Conservation (phyloP, 2,113 vertebrate species). For the Esox niger region DNA sequence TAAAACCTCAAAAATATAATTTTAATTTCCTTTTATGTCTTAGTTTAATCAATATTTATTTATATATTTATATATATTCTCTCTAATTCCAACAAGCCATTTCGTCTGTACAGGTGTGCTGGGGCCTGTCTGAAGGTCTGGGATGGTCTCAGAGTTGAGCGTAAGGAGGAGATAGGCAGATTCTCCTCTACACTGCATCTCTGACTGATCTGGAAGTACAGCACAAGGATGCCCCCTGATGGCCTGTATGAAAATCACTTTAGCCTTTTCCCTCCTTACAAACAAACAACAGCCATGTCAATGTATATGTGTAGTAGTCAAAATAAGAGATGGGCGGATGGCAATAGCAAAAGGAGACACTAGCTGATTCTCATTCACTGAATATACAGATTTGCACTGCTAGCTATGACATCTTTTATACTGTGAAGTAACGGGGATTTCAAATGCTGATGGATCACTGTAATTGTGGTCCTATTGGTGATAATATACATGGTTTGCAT, state of each 20-base stretch:
- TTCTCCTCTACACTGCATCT: neutral
- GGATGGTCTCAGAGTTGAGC: neutral
- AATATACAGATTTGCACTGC: slow-evolving; percentile 29
- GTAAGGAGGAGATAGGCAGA: neutral
- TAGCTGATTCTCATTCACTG: slow-evolving; percentile 29
- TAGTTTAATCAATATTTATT: slow-evolving; percentile 62
- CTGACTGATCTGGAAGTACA: slow-evolving; percentile 1
- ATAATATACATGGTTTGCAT: slow-evolving; percentile 1
- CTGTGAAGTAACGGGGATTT: slow-evolving; percentile 21
- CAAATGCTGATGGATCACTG: neutral
- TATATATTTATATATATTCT: slow-evolving; percentile 75
- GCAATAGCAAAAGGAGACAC: neutral
- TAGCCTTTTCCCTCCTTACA: neutral
- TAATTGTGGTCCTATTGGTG: slow-evolving; percentile 9
- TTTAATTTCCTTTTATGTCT: slow-evolving; percentile 53
- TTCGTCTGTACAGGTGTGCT: slow-evolving; percentile 64
- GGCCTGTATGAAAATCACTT: neutral
- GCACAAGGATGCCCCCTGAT: neutral
- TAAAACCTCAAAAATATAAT: slow-evolving; percentile 71
- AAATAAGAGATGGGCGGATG: neutral
- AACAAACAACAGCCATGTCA: slow-evolving; percentile 7
- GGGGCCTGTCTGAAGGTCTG: slow-evolving; percentile 16
- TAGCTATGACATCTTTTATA: slow-evolving; percentile 31
- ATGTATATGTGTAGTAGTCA: slow-evolving; percentile 6
- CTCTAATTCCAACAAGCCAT: slow-evolving; percentile 57